Evolutionary conservation across 2,888 invertebrate genomes (phyloP).

Genomic region (Zelleria hepariella): DNA sequence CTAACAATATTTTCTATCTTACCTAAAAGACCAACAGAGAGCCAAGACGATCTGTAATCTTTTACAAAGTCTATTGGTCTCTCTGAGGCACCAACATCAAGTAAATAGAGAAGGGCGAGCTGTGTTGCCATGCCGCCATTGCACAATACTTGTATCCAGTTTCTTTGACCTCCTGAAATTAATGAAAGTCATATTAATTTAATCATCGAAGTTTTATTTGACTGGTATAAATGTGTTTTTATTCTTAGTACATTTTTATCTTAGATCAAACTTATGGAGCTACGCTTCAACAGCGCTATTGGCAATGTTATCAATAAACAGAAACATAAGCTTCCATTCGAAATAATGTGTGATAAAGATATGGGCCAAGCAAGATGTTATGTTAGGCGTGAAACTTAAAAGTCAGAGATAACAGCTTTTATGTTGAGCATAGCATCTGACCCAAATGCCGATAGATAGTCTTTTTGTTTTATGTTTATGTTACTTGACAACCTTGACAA

Average conservation of each 20-base stretch:
- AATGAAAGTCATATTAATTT: too few species aligned
- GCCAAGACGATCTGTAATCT: conserved; percentile 85
- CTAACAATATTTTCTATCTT: too few species aligned
- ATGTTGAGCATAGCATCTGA: too few species aligned
- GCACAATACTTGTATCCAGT: conserved; percentile 91
- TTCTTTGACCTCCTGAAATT: conserved; percentile 83
- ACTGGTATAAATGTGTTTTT: not conserved
- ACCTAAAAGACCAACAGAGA: conserved; percentile 85
- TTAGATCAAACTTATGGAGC: not conserved
- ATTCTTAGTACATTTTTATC: not conserved
- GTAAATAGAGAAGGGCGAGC: conserved; percentile 80
- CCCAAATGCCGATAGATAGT: not conserved
- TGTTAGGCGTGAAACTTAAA: not conserved
- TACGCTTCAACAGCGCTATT: not conserved
- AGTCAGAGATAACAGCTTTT: not conserved
- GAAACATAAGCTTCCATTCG: too few species aligned
- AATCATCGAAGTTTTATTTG: not conserved
- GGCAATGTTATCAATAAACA: too few species aligned
- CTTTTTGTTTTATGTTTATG: too few species aligned
- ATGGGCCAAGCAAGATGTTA: not conserved
- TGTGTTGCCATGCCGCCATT: conserved; percentile 91
- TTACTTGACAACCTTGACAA: not conserved
- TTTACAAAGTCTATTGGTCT: conserved; percentile 81
- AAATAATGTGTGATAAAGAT: too few species aligned
- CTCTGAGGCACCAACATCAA: conserved; percentile 86